phyloP scores from a whole-genome alignment of 2,888 invertebrate species.

The Holacanthella duospinosa region DNA sequence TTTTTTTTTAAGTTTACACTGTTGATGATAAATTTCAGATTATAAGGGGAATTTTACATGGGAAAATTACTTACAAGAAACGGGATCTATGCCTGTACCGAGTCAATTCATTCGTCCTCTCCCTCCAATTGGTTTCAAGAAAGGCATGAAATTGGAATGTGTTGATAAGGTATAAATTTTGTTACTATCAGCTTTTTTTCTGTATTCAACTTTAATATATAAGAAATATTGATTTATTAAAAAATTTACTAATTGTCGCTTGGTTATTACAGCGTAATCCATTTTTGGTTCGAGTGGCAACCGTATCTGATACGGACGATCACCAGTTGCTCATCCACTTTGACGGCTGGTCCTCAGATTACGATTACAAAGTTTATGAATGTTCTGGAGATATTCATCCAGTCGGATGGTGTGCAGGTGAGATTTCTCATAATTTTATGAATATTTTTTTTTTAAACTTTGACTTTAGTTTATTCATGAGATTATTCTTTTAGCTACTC shows the following conservation, averaged over 20 bases:
- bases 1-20: no score
- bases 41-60: conserved; percentile 55
- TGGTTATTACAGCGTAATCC: conserved; percentile 46
- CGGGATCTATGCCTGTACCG: conserved; percentile 63
- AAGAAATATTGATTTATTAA: no score
- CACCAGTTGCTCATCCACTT: conserved; percentile 65
- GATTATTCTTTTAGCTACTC: conserved; percentile 13
- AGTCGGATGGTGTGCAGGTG: conserved; percentile 68
- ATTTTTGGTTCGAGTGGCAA: conserved; percentile 72
- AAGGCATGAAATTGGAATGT: conserved; percentile 76
- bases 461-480: neutral
- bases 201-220: no score
- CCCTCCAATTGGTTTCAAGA: conserved; percentile 63
- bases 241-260: neutral
- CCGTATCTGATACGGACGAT: conserved; percentile 62
- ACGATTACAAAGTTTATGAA: conserved; percentile 82
- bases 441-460: neutral
- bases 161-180: conserved; percentile 58
- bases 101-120: conserved; percentile 70
- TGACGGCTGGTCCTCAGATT: conserved; percentile 77
- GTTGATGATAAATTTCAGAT: conserved; percentile 14
- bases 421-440: neutral
- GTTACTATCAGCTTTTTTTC: neutral
- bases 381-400: conserved; percentile 85
- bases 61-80: conserved; percentile 69